Evolutionary conservation across 2,888 invertebrate species (phyloP).

Genomic region (Escarpia spicata): DNA sequence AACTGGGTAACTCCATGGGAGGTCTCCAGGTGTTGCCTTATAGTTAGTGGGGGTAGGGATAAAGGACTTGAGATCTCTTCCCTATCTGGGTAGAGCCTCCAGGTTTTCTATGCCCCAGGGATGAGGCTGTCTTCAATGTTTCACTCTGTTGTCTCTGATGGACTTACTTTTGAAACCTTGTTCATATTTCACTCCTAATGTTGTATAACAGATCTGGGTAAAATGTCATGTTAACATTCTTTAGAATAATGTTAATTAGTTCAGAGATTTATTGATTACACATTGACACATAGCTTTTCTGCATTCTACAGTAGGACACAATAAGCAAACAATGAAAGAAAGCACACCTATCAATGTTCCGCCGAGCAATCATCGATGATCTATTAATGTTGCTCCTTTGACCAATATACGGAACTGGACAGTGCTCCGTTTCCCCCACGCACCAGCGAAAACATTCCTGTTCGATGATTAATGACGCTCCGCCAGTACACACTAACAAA

Average conservation of each 20-base stretch:
- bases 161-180: neutral
- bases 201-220: neutral
- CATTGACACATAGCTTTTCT: neutral
- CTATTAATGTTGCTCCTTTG: neutral
- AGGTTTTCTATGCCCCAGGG: neutral
- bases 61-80: neutral
- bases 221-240: neutral
- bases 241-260: neutral
- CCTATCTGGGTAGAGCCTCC: neutral
- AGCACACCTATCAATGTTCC: neutral
- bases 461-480: neutral
- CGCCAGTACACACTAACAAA: neutral
- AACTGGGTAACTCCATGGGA: neutral
- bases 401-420: neutral
- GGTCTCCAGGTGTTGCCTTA: neutral
- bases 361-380: neutral
- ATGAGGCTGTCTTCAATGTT: neutral
- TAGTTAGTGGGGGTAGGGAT: conserved; percentile 1
- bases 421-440: neutral
- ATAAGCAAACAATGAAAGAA: neutral
- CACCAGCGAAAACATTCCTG: neutral
- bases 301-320: neutral
- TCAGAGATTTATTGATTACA: neutral
- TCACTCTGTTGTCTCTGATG: neutral
- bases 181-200: neutral